Conservation (phyloP, 2,888 invertebrate genomes). For the Bugulina stolonifera region DNA sequence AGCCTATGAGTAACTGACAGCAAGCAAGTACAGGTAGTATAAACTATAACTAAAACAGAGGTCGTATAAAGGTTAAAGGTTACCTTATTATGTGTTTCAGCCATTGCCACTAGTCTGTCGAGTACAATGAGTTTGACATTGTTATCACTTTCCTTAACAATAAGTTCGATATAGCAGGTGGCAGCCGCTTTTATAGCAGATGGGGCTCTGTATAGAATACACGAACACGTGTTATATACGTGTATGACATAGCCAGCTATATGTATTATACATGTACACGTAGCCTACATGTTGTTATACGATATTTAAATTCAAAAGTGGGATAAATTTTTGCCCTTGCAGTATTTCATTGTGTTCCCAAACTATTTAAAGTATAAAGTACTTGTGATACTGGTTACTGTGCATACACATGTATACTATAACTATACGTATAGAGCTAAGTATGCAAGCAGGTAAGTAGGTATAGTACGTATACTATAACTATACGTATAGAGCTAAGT, state of each 20-base stretch:
- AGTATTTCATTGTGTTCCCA: no score
- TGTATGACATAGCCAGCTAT: no score
- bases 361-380: no score
- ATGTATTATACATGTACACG: no score
- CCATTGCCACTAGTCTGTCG: conserved; percentile 79
- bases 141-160: conserved; percentile 99
- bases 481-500: not conserved
- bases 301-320: no score
- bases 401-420: not conserved
- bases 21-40: no score
- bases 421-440: no score
- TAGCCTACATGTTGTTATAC: no score
- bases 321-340: no score
- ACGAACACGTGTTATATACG: no score
- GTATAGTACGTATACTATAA: not conserved
- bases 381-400: no score
- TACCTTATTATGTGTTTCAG: conserved; percentile 21
- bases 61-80: conserved; percentile 12
- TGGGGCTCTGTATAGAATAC: conserved; percentile 28
- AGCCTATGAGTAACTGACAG: no score
- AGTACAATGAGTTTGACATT: conserved; percentile 98
- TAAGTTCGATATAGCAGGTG: conserved; percentile 93
- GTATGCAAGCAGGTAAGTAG: not conserved
- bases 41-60: conserved; percentile 26
- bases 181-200: conserved; percentile 70